These are phyloP conservation scores for Lagocephalus sceleratus DNA, from an alignment of 2,797 vertebrate species.

Conservation along the genomic window DNA sequence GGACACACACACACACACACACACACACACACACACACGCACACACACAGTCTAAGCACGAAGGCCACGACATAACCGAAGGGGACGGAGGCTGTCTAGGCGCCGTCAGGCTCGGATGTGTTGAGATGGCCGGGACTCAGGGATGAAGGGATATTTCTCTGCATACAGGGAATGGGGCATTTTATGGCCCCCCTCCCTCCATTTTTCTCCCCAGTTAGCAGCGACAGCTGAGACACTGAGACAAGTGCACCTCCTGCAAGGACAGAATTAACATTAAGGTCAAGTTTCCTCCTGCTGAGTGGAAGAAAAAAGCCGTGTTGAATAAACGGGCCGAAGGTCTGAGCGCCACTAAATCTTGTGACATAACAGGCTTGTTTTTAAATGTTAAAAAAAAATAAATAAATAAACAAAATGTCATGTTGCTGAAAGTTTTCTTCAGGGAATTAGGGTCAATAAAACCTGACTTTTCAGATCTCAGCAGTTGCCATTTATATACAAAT, in stretches of 20 bases:
- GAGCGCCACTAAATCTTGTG: neutral
- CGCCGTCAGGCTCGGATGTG: neutral
- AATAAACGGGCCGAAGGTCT: too few species aligned
- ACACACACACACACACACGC: constrained; percentile 12
- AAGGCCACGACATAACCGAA: constrained; percentile 25
- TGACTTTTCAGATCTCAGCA: constrained; percentile 21
- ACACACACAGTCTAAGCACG: constrained; percentile 14
- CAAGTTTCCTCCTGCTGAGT: constrained; percentile 20
- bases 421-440: neutral
- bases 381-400: neutral
- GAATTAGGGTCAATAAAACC: constrained; percentile 13
- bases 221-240: constrained; percentile 10
- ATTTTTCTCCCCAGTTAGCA: constrained; percentile 11
- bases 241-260: constrained; percentile 22
- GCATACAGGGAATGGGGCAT: constrained; percentile 6
- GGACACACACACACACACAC: constrained; percentile 12
- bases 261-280: constrained; percentile 29
- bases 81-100: constrained; percentile 17
- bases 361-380: neutral
- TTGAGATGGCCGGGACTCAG: neutral
- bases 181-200: constrained; percentile 12
- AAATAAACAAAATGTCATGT: neutral
- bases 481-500: constrained; percentile 22
- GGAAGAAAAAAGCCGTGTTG: constrained; percentile 37
- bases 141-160: constrained; percentile 1